phyloP scores from a whole-genome alignment of 2,888 invertebrate genomes.

The Pheosia tremula region DNA sequence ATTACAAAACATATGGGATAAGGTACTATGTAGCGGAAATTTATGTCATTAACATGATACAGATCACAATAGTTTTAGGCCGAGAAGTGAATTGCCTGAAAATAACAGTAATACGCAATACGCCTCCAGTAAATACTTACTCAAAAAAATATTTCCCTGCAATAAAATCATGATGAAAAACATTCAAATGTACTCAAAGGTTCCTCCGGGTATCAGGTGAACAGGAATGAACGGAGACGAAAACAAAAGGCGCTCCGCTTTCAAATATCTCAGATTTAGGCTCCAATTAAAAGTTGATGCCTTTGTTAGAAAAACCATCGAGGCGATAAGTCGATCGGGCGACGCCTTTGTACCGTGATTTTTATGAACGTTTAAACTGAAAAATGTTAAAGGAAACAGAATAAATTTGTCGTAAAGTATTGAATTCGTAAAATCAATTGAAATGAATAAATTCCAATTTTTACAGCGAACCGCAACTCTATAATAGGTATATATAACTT shows the following conservation, averaged over 20 bases:
- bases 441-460: background rate
- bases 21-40: too few species aligned
- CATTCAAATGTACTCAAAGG: conserved; percentile 19
- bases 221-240: conserved; percentile 47
- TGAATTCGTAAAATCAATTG: background rate
- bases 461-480: too few species aligned
- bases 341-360: conserved; percentile 29
- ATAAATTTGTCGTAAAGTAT: background rate
- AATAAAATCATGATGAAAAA: background rate
- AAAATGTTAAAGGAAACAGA: conserved; percentile 1
- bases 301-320: conserved; percentile 48
- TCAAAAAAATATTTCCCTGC: conserved; percentile 14
- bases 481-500: background rate
- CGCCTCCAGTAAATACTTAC: background rate
- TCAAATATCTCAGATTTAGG: conserved; percentile 52
- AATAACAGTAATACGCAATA: too few species aligned
- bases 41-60: too few species aligned
- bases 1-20: too few species aligned
- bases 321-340: conserved; percentile 39
- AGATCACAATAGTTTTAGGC: too few species aligned
- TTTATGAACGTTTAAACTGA: conserved; percentile 15
- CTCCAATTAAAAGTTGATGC: conserved; percentile 56
- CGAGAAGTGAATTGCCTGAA: too few species aligned
- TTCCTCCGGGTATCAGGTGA: conserved; percentile 45
- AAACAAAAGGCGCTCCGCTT: conserved; percentile 47